phyloP scores from a whole-genome alignment of 2,797 vertebrate species.

The Gobionotothen gibberifrons region DNA sequence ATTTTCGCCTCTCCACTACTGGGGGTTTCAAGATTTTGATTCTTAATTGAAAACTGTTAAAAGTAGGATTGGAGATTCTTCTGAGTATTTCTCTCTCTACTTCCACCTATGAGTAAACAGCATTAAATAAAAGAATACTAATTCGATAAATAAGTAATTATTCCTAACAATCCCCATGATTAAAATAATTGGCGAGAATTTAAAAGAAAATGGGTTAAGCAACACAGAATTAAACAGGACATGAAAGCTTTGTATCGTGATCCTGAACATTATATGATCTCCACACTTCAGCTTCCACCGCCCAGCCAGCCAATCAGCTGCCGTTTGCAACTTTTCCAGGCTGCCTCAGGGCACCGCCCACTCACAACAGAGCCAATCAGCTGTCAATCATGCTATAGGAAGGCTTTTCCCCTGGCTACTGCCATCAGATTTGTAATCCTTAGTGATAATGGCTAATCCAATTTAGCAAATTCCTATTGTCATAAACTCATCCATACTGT shows the following conservation, averaged over 20 bases:
- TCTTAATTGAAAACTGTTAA: too few relatives aligned
- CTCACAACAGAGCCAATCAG: slow-evolving; percentile 34
- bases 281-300: not conserved
- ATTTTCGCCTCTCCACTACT: too few relatives aligned
- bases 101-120: too few relatives aligned
- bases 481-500: slow-evolving; percentile 28
- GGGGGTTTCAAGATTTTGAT: too few relatives aligned
- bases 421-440: slow-evolving; percentile 60
- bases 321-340: not conserved
- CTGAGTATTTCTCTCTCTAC: too few relatives aligned
- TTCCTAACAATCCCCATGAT: slow-evolving; percentile 2
- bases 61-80: too few relatives aligned
- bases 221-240: slow-evolving; percentile 1
- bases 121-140: too few relatives aligned
- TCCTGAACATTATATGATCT: slow-evolving; percentile 6
- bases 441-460: slow-evolving; percentile 62
- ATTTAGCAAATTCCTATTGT: slow-evolving; percentile 54
- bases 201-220: not conserved
- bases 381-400: slow-evolving; percentile 48
- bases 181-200: not conserved
- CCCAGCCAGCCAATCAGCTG: slow-evolving; percentile 31
- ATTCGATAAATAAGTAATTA: not conserved
- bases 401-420: slow-evolving; percentile 43
- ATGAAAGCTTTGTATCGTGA: slow-evolving; percentile 6
- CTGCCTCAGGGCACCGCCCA: slow-evolving; percentile 19